Percentiles rank a stretch among this genome's conserved stretches.
These are phyloP conservation scores for Venturia canescens DNA, from an alignment of 1,140 invertebrate species.

Conservation along the genomic window DNA sequence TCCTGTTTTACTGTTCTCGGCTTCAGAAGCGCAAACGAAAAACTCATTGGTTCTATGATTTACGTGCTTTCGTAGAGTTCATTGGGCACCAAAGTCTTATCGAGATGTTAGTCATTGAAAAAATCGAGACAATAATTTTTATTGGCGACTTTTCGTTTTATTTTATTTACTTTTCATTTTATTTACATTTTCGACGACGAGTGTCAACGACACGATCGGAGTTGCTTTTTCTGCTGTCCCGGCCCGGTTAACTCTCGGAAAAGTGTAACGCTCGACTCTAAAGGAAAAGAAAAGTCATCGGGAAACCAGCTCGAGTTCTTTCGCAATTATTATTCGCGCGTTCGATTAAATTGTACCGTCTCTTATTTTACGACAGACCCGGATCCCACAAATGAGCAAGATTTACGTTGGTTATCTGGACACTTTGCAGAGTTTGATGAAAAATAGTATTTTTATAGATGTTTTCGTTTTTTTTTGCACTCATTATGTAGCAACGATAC, in stretches of 20 bases:
- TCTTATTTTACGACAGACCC: neutral
- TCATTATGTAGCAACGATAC: too few species aligned
- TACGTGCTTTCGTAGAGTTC: too few species aligned
- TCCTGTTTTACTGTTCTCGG: too few species aligned
- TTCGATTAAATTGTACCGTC: neutral
- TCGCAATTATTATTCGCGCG: neutral
- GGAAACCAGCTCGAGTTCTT: conserved; percentile 39
- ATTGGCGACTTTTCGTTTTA: too few species aligned
- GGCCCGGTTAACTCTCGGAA: conserved; percentile 49
- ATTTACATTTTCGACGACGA: neutral
- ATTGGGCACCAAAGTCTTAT: neutral
- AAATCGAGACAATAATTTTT: too few species aligned
- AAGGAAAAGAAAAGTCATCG: conserved; percentile 53
- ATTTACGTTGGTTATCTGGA: neutral
- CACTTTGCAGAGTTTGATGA: too few species aligned
- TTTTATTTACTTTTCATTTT: neutral
- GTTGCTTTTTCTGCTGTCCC: conserved; percentile 32
- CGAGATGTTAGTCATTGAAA: neutral
- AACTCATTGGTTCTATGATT: too few species aligned
- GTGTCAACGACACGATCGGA: conserved; percentile 25
- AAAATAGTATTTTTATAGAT: too few species aligned
- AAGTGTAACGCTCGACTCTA: conserved; percentile 52
- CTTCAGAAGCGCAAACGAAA: too few species aligned
- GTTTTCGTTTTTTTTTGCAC: too few species aligned
- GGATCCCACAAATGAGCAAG: neutral